Percentiles rank a stretch among this genome's conserved stretches.
Conservation (phyloP, 2,888 invertebrate genomes). For the Rhagonycha lutea region DNA sequence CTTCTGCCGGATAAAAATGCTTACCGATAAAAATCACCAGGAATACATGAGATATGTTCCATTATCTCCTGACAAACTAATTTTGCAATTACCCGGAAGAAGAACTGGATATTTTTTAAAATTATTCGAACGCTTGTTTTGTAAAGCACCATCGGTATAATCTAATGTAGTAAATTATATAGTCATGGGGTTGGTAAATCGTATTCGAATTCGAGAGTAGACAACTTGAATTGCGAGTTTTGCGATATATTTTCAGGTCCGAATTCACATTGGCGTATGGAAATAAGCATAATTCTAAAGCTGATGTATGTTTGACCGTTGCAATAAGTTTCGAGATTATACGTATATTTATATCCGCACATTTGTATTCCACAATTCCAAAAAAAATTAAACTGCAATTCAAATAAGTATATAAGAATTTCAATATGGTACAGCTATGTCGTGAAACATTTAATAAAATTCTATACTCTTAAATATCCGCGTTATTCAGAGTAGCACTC, state of each 20-base stretch:
- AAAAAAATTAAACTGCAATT: neutral
- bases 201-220: slow-evolving; percentile 14
- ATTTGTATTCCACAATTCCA: neutral
- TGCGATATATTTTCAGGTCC: slow-evolving; percentile 16
- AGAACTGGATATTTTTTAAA: neutral
- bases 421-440: neutral
- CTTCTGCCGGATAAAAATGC: neutral
- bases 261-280: slow-evolving; percentile 17
- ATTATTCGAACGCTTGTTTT: neutral
- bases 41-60: neutral
- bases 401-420: neutral
- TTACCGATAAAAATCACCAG: neutral
- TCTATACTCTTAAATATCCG: neutral
- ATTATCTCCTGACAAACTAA: neutral
- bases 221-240: slow-evolving; percentile 19
- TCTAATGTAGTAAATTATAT: slow-evolving; percentile 19
- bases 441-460: neutral
- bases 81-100: neutral
- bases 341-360: slow-evolving; percentile 9
- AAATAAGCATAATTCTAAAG: slow-evolving; percentile 17
- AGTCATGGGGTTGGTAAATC: slow-evolving; percentile 16
- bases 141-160: slow-evolving; percentile 16
- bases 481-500: neutral
- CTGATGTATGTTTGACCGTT: slow-evolving; percentile 12
- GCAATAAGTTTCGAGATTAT: slow-evolving; percentile 13